phyloP scores from a whole-genome alignment of 2,797 vertebrate genomes.

The Sciurus vulgaris region DNA sequence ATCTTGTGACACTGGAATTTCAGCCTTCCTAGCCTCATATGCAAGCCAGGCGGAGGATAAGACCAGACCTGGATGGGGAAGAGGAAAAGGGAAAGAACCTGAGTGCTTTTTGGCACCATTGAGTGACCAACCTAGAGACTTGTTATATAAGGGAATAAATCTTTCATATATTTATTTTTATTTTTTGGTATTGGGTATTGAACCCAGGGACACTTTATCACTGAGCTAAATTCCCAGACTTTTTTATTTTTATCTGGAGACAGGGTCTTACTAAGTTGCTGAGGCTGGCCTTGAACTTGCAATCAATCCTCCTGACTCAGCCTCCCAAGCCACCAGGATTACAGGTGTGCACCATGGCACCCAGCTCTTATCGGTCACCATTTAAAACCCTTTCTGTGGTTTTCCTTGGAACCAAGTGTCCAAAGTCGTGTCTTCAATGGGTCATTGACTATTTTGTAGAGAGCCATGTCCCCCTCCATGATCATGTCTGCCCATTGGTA shows the following conservation, averaged over 20 bases:
- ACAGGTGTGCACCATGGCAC: too few relatives aligned
- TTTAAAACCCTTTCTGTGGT: not conserved
- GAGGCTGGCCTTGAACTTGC: too few relatives aligned
- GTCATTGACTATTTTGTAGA: not conserved
- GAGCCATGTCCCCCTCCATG: not conserved
- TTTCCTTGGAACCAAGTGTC: slow-evolving; percentile 20
- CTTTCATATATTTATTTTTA: not conserved
- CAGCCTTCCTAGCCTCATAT: not conserved
- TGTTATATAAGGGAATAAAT: not conserved
- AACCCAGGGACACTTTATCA: too few relatives aligned
- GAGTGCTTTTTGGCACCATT: not conserved
- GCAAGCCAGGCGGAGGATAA: not conserved
- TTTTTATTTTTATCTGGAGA: too few relatives aligned
- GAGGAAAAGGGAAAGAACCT: not conserved
- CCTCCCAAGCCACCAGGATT: too few relatives aligned
- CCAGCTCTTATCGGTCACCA: not conserved
- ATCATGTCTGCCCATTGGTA: not conserved
- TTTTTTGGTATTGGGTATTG: too few relatives aligned
- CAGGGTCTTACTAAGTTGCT: too few relatives aligned
- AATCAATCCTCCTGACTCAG: too few relatives aligned
- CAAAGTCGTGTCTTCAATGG: not conserved
- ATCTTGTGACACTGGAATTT: not conserved
- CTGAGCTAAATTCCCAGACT: too few relatives aligned
- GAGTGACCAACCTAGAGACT: not conserved
- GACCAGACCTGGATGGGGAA: not conserved